Evolutionary conservation across 2,888 invertebrate species (phyloP), one percentile per base, ranked within the genome.

Genomic region (Meteorus colon): DNA sequence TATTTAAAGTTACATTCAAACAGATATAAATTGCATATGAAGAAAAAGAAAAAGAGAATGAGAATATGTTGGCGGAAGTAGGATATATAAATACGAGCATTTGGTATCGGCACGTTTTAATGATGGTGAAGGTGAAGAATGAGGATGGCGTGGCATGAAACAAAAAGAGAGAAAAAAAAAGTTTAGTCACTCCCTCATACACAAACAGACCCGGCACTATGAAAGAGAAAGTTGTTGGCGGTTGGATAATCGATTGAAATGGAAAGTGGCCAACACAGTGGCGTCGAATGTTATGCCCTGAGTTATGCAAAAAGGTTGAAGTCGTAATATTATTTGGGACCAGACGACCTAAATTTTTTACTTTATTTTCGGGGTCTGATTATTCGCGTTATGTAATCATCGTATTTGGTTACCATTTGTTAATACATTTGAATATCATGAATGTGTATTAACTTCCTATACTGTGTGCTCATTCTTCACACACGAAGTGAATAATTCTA

Each of bases 191-290:
- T 55, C 55, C 55, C 55, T 55, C 59, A 65, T 37, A 29, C 63
- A 69, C 19, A 63, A 48, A 19, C 19, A 27, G 2, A 37, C 34
- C 59, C 16, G 29, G 29, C 48, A 65, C 24, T 31, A 29, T 41
- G 59, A 60, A 71, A 81, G 86, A 86, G 88, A 88, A 88, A 88
- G 88, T 86, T 74, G 41, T 29, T 55, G 78, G 81, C 83, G 86
- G 83, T 87, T 88, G 84, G 77, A 86, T 88, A 88, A 88, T 82
- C 78, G 73, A 77, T 55, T 80, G 86, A 86, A 86, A 86, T 84
- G 82, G 87, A 87, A 87, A 87, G 87, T 86, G 81, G 79, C 79
- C 78, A 78, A 75, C 55, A 19, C 19, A 24, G 4, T 65, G 73
- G 77, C 77, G 80, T 79, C 76, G 79, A 81, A 59, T 37, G 68